Evolutionary conservation across 2,797 vertebrate species (phyloP).

Genomic region (Muscicapa striata): DNA sequence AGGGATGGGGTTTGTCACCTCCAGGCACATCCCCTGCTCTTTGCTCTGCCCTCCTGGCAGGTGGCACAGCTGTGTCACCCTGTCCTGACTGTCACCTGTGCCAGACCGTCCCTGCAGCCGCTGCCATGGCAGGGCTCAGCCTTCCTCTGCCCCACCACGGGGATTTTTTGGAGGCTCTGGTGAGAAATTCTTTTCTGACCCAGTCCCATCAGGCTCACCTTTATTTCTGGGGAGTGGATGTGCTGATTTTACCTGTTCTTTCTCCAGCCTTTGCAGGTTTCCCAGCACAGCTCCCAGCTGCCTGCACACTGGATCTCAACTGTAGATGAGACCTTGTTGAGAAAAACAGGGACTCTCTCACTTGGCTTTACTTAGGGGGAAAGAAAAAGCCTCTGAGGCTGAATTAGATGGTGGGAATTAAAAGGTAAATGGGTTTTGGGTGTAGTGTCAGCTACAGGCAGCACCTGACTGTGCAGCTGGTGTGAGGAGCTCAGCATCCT

Average conservation of each 20-base stretch:
- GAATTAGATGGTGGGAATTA: neutral
- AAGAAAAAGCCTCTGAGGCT: neutral
- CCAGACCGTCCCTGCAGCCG: neutral
- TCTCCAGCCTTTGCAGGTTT: slow-evolving; percentile 13
- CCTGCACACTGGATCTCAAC: neutral
- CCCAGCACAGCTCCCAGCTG: slow-evolving; percentile 9
- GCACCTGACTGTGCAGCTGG: neutral
- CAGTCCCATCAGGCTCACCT: neutral
- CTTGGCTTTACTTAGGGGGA: slow-evolving; percentile 1
- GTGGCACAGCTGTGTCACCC: neutral
- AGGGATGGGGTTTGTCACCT: neutral
- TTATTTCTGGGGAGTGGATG: neutral
- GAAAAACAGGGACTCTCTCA: neutral
- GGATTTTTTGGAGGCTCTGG: neutral
- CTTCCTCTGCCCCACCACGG: neutral
- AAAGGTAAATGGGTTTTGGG: slow-evolving; percentile 10
- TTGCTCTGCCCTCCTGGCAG: neutral
- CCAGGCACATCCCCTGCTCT: neutral
- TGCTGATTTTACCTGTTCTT: slow-evolving; percentile 1
- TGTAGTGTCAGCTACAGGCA: neutral
- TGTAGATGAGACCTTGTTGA: neutral
- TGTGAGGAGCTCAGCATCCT: neutral
- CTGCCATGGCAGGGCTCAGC: neutral
- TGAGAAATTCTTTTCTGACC: neutral
- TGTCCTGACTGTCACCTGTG: neutral